Percentiles rank a stretch among this genome's conserved stretches.
Evolutionary conservation across 1,140 invertebrate genomes (phyloP).

Genomic region (Drosophila repleta): DNA sequence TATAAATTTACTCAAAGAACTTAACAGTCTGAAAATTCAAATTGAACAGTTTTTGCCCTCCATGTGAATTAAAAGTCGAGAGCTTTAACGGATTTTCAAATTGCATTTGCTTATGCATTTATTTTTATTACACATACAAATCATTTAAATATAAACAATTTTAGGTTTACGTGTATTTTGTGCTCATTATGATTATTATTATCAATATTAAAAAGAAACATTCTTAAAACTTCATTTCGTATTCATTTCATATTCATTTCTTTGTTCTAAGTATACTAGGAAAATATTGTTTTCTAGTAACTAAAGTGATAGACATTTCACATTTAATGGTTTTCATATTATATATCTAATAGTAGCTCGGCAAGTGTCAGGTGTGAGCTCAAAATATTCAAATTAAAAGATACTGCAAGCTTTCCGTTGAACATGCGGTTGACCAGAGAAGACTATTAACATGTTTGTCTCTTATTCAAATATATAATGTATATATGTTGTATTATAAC

Average conservation of each 20-base stretch:
- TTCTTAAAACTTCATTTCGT: neutral
- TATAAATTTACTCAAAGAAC: neutral
- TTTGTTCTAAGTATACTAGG: neutral
- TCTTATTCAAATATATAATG: constrained; percentile 13
- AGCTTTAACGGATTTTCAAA: neutral
- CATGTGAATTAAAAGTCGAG: neutral
- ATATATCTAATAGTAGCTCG: constrained; percentile 7
- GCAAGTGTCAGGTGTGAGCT: constrained; percentile 1
- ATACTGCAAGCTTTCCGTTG: constrained; percentile 3
- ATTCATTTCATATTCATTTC: neutral
- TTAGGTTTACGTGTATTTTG: neutral
- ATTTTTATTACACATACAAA: constrained; percentile 1
- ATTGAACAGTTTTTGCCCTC: neutral
- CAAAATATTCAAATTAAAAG: constrained; percentile 2
- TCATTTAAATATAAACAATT: constrained; percentile 9
- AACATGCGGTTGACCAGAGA: constrained; percentile 9
- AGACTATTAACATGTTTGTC: constrained; percentile 16
- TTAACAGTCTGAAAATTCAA: neutral
- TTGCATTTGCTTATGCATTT: constrained; percentile 1
- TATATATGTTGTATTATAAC: constrained; percentile 7
- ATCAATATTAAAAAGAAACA: neutral
- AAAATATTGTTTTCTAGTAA: neutral
- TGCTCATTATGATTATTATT: constrained; percentile 7
- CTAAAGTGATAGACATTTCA: neutral
- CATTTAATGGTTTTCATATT: constrained; percentile 2